These are phyloP conservation scores for Trachymyrmex cornetzi DNA, from an alignment of 1,140 invertebrate species.

Conservation along the genomic window DNA sequence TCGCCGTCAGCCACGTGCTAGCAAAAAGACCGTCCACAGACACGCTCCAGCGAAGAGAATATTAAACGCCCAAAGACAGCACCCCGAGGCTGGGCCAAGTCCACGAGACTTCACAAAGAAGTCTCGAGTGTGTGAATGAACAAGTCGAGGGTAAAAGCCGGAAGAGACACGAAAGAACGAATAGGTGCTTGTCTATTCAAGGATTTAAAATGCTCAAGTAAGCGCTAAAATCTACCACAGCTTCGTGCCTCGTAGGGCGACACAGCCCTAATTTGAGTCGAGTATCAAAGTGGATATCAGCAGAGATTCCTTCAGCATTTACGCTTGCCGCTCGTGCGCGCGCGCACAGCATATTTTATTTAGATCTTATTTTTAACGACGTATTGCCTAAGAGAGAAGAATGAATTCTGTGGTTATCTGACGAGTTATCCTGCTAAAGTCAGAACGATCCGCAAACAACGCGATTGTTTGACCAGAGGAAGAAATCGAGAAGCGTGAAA, in stretches of 20 bases:
- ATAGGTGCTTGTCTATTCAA: constrained; percentile 74
- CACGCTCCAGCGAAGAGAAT: constrained; percentile 61
- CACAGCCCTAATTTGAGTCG: not conserved
- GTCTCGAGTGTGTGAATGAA: constrained; percentile 38
- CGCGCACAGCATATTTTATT: constrained; percentile 59
- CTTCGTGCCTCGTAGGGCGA: constrained; percentile 57
- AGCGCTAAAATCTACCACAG: constrained; percentile 77
- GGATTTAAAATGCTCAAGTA: constrained; percentile 79
- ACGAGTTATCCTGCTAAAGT: constrained; percentile 9
- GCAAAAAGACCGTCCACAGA: constrained; percentile 66
- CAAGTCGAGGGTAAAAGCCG: constrained; percentile 23
- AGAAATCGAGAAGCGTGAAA: not conserved
- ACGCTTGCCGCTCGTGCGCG: not conserved
- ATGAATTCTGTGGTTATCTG: constrained; percentile 55
- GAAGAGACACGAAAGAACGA: constrained; percentile 52
- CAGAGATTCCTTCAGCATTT: constrained; percentile 40
- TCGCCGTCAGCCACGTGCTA: not conserved
- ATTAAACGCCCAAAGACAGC: constrained; percentile 66
- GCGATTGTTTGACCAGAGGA: not conserved
- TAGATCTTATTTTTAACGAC: constrained; percentile 38
- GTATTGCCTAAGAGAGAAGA: constrained; percentile 33
- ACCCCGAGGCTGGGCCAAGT: constrained; percentile 11
- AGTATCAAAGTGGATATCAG: constrained; percentile 54
- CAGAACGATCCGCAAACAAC: not conserved
- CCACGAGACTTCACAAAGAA: constrained; percentile 23